Evolutionary conservation across 1,140 invertebrate genomes (phyloP).

Genomic region (Pseudomyrmex cubaensis): DNA sequence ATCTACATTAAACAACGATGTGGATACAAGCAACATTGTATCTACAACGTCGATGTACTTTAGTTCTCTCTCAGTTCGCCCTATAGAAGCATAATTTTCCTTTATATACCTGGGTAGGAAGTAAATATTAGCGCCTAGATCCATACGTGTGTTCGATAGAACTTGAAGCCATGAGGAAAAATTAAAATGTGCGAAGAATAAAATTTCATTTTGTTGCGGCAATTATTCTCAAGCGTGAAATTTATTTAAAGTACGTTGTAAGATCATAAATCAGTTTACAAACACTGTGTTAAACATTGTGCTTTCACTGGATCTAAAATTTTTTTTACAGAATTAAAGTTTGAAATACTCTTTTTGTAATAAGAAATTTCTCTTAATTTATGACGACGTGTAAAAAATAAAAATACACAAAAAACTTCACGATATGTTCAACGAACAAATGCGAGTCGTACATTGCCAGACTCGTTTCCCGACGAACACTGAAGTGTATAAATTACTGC

Average conservation of each 20-base stretch:
- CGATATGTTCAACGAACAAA: conserved; percentile 13
- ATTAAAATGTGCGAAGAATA: neutral
- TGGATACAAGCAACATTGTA: conserved; percentile 32
- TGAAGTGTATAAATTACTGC: conserved; percentile 52
- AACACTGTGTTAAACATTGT: no score
- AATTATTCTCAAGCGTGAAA: no score
- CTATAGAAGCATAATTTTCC: conserved; percentile 50
- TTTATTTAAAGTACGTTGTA: no score
- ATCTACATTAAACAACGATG: conserved; percentile 60
- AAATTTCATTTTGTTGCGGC: no score
- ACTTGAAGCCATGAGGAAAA: neutral
- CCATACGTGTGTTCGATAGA: neutral
- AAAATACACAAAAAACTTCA: neutral
- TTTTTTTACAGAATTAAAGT: neutral
- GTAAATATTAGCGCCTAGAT: neutral
- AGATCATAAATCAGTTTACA: no score
- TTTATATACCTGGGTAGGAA: conserved; percentile 23
- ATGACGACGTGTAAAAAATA: neutral
- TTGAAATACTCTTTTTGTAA: neutral
- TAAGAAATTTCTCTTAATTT: neutral
- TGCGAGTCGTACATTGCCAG: neutral
- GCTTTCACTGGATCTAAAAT: no score
- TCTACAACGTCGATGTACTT: conserved; percentile 5
- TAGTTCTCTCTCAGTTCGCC: conserved; percentile 1
- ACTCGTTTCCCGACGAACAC: neutral